Conservation (phyloP, 2,888 invertebrate species). For the Agrochola lota region DNA sequence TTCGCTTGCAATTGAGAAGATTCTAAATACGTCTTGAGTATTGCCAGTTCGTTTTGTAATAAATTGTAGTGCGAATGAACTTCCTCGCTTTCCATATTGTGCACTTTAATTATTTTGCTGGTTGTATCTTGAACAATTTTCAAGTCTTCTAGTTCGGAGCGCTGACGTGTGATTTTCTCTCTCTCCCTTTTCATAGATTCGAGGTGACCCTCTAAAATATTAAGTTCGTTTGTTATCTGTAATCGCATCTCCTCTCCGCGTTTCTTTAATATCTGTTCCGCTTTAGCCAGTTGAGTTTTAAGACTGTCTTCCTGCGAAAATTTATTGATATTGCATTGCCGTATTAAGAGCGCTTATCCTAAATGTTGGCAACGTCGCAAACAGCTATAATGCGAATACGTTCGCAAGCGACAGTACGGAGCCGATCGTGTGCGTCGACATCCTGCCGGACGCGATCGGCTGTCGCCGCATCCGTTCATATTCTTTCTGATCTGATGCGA, state of each 20-base stretch:
- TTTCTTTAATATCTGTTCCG: conserved; percentile 75
- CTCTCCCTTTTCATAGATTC: conserved; percentile 80
- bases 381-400: too few relatives aligned
- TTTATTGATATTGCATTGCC: background rate
- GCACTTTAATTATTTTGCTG: conserved; percentile 43
- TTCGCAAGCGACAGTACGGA: too few relatives aligned
- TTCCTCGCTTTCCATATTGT: conserved; percentile 68
- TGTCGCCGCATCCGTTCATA: too few relatives aligned
- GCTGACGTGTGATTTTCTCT: conserved; percentile 78
- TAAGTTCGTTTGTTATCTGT: conserved; percentile 81
- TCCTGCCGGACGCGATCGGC: too few relatives aligned
- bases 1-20: conserved; percentile 70
- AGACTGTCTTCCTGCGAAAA: conserved; percentile 79
- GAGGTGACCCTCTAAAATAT: conserved; percentile 76
- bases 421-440: too few relatives aligned
- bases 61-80: conserved; percentile 75
- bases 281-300: conserved; percentile 78
- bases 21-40: conserved; percentile 77
- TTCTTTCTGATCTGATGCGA: too few relatives aligned
- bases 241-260: conserved; percentile 83
- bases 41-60: conserved; percentile 76
- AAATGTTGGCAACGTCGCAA: too few relatives aligned
- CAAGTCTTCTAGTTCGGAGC: conserved; percentile 66
- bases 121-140: conserved; percentile 36
- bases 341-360: background rate